These are phyloP conservation scores for Amphimedon queenslandica DNA, from an alignment of 37 sponge, comb jelly and placozoan genomes.

Conservation along the genomic window DNA sequence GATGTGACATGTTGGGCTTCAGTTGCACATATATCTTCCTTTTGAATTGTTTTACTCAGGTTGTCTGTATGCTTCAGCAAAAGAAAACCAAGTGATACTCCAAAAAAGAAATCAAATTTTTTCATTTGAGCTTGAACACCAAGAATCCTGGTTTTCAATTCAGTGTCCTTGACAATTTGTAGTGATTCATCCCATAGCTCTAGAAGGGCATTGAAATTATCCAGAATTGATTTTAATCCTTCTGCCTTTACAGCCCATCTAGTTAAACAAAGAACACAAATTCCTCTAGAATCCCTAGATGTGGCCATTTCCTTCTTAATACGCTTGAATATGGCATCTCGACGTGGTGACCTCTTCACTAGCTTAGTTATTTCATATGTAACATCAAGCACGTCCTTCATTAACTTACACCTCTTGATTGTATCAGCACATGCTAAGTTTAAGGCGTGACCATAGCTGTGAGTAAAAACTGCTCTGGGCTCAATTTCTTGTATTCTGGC, in stretches of 20 bases:
- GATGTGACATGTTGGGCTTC: slow-evolving; percentile 32
- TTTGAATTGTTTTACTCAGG: slow-evolving; percentile 44
- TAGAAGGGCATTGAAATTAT: slow-evolving; percentile 37
- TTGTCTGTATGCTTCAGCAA: slow-evolving; percentile 32
- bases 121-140: slow-evolving; percentile 38
- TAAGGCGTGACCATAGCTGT: no score
- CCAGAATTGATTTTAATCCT: slow-evolving; percentile 23
- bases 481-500: no score
- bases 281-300: not conserved
- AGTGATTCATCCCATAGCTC: slow-evolving; percentile 35
- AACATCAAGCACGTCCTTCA: slow-evolving; percentile 34
- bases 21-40: slow-evolving; percentile 27
- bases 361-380: slow-evolving; percentile 41
- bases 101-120: slow-evolving; percentile 50
- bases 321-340: slow-evolving; percentile 22
- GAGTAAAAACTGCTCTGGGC: no score
- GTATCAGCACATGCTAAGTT: no score
- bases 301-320: slow-evolving; percentile 15
- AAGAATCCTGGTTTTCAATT: slow-evolving; percentile 23
- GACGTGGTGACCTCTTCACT: slow-evolving; percentile 33
- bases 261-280: slow-evolving; percentile 39
- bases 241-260: slow-evolving; percentile 54
- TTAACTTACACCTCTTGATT: slow-evolving; percentile 29
- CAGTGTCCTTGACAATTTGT: slow-evolving; percentile 10
- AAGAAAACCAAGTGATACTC: not conserved